Base-by-base conservation (phyloP, 2,113 vertebrate species). In the Hiodon alosoides region DNA sequence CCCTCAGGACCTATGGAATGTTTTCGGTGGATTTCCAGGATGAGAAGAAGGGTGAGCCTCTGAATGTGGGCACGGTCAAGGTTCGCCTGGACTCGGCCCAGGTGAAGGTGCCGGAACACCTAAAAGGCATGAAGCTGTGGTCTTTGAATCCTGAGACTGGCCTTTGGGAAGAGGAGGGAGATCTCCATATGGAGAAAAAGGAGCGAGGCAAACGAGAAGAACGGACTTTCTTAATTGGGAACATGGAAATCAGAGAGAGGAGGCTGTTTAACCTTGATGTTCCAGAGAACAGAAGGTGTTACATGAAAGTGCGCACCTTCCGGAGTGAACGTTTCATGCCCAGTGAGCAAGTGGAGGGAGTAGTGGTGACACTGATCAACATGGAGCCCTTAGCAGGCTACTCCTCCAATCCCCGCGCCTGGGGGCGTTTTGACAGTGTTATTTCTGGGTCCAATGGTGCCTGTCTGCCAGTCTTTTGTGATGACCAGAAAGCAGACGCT, bases 161-260 rank as follows among this genome's bases (percentile, higher is more conserved):
- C 2, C 80, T 99, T 68, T 99, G 97, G 97, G 97, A 99, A 73
- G 96, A 98, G 79, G 97, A 99, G 82, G 93, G 93, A 1, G 91
- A 92, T 73, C 93, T 99, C 75, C 88, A 88, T 64, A 52, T 93
- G 0, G 92, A 95, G 78, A 93, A 83, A 75, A 94, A 86, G 75
- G 89, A 74, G 50, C 86, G 97, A 71, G 84, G 69, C 5, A 98
- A 93, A 84, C 90, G 97, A 67, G 97, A 99, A 67, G 91, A 97
- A 62, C 92, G 97, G 78, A 96, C 94, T 0, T 99, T 99, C 84
- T 85, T 99, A 71, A 92, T 99, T 69, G 97, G 97, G 13, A 99
- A 99, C 83, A 95, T 99, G 97, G 97, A 99, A 88, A 98, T 99
- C 82, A 92, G 97, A 60, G 97, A 99, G 78, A 88, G 97, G 73